phyloP scores from a whole-genome alignment of 2,797 vertebrate species.

The Mastacembelus armatus region DNA sequence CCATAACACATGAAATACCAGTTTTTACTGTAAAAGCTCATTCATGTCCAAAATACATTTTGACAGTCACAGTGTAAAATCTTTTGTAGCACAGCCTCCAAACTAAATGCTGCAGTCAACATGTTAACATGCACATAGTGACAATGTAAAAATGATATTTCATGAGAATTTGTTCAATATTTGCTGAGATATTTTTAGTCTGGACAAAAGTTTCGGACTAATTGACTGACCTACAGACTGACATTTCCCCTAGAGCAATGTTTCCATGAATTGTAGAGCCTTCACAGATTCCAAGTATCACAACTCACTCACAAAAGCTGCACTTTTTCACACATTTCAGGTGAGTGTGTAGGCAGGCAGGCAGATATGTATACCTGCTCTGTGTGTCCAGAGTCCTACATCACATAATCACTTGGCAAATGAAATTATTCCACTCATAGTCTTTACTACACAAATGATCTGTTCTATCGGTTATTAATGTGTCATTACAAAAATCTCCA shows the following conservation, averaged over 20 bases:
- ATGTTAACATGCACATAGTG: background rate
- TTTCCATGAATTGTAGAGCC: too few relatives aligned
- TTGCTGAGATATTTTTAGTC: too few relatives aligned
- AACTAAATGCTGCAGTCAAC: background rate
- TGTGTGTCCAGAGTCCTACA: background rate
- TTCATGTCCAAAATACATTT: constrained; percentile 1
- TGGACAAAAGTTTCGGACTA: background rate
- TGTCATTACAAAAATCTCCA: constrained; percentile 48
- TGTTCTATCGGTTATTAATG: constrained; percentile 16
- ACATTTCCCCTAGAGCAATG: too few relatives aligned
- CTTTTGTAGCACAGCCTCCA: background rate
- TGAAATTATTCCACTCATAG: constrained; percentile 7
- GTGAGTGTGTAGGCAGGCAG: background rate
- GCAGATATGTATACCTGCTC: background rate
- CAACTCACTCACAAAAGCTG: too few relatives aligned
- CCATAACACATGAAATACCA: too few relatives aligned
- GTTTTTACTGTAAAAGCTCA: background rate
- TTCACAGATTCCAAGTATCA: too few relatives aligned
- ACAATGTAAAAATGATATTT: too few relatives aligned
- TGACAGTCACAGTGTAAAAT: background rate
- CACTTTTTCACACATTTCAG: background rate
- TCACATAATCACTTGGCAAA: background rate
- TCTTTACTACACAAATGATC: constrained; percentile 10
- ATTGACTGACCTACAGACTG: background rate
- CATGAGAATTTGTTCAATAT: too few relatives aligned